Evolutionary conservation across 2,113 vertebrate genomes (phyloP), one percentile per base, ranked within the genome.

Genomic region (Pithys albifrons): DNA sequence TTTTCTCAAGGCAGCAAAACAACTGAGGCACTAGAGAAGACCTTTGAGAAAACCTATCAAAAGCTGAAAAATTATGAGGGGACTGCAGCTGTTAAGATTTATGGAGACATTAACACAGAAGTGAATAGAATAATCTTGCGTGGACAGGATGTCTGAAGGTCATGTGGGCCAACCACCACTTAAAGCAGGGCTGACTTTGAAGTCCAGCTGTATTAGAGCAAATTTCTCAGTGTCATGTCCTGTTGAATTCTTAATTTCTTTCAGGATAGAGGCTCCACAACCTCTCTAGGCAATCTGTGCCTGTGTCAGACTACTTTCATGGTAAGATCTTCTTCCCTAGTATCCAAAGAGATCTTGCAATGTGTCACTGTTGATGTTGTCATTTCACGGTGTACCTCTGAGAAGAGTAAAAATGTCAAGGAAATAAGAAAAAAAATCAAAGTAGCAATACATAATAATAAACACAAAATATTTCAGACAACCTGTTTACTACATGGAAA

Each of bases 21-120:
- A 14, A 39, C n/a, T 27, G 46, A 67, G 28, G 59, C 0, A 3
- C 1, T 10, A 46, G 22, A 58, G 45, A 57, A 76, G 31, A 58
- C 6, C 25, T 16, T 54, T 2, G 1, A 49, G 43, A 66, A 93
- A 84, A 71, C 4, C 7, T 24, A 33, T 41, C 31, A 80, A 33
- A 71, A 71, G 1, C 7, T 35, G 11, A 58, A 78, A 85, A 81
- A 64, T 51, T 41, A 58, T 29, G 6, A 1, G 2, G 4, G 1
- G 0, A 45, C 37, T 2, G 1, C 1, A 15, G 12, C 14, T 0
- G 1, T 52, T 71, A 25, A 43, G 41, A 39, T 4, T 71, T 62
- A 22, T 55, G 73, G 29, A 78, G 33, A 51, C 12, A 39, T 84
- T 71, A 37, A 35, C 12, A 35, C 8, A 39, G 28, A 57, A 74